A percentile compares a stretch with the other conserved stretches of the same genome.
Conservation (phyloP, 1,140 invertebrate genomes). For the Anagrus nilaparvatae region DNA sequence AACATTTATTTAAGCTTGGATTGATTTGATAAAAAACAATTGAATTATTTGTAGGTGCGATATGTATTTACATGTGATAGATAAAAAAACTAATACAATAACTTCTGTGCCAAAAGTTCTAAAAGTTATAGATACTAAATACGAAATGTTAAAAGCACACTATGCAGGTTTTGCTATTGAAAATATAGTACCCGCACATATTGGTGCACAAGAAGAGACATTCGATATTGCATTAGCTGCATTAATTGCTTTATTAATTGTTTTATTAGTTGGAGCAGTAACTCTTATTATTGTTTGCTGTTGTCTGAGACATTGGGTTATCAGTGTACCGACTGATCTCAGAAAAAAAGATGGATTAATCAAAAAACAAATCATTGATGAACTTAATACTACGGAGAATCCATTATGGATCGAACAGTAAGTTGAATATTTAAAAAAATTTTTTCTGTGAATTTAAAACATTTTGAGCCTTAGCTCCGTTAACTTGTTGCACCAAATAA, state of each 20-base stretch:
- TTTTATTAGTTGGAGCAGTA: conserved; percentile 75
- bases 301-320: conserved; percentile 77
- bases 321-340: conserved; percentile 54
- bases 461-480: too few species aligned
- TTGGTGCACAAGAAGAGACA: conserved; percentile 50
- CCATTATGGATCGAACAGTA: conserved; percentile 87
- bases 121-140: conserved; percentile 75
- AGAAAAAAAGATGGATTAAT: conserved; percentile 72
- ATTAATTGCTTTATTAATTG: conserved; percentile 73
- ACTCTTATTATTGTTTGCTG: conserved; percentile 82
- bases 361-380: conserved; percentile 71
- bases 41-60: conserved; percentile 65
- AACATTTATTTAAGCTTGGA: not conserved
- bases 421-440: too few species aligned
- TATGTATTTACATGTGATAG: conserved; percentile 77
- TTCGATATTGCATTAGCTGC: conserved; percentile 80
- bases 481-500: too few species aligned
- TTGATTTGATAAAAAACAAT: too few species aligned
- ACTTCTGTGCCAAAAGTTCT: conserved; percentile 68
- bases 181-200: conserved; percentile 59
- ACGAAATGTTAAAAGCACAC: conserved; percentile 68
- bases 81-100: conserved; percentile 62
- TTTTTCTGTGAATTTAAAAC: too few species aligned
- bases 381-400: conserved; percentile 82
- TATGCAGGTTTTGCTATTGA: conserved; percentile 73